Percentiles rank a stretch among this genome's conserved stretches.
These are phyloP conservation scores for Nannobrachium achirus DNA, from an alignment of 2,113 vertebrate genomes.

Conservation along the genomic window DNA sequence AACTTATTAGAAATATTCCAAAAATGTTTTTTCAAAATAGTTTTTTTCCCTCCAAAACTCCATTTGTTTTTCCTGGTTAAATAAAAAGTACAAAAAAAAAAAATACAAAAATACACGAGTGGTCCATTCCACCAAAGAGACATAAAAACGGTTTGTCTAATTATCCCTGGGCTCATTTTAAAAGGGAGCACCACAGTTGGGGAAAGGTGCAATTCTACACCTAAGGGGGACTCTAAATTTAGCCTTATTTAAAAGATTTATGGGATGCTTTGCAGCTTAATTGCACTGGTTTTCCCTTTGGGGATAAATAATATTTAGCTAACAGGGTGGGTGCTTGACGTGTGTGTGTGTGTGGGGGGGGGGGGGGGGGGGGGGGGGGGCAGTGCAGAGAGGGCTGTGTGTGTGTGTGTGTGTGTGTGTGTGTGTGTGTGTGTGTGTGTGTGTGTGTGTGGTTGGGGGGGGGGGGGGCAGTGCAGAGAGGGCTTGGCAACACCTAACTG, in stretches of 20 bases:
- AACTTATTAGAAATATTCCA: too few relatives aligned
- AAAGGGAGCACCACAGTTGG: slow-evolving; percentile 6
- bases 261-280: slow-evolving; percentile 61
- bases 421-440: too few relatives aligned
- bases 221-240: slow-evolving; percentile 55
- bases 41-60: too few relatives aligned
- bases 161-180: not conserved
- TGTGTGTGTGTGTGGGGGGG: too few relatives aligned
- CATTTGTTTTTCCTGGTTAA: too few relatives aligned
- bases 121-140: too few relatives aligned
- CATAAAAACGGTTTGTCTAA: not conserved
- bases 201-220: slow-evolving; percentile 39
- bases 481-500: slow-evolving; percentile 19
- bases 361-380: not conserved
- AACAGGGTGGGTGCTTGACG: not conserved
- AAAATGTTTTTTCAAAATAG: too few relatives aligned
- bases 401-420: too few relatives aligned
- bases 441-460: too few relatives aligned
- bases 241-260: slow-evolving; percentile 68
- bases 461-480: slow-evolving; percentile 15
- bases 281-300: slow-evolving; percentile 55
- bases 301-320: slow-evolving; percentile 63
- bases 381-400: slow-evolving; percentile 23
- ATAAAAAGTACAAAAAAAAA: too few relatives aligned
- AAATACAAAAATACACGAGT: too few relatives aligned